These are phyloP conservation scores for Homarus gammarus DNA, from an alignment of 2,888 invertebrate species.

Conservation along the genomic window DNA sequence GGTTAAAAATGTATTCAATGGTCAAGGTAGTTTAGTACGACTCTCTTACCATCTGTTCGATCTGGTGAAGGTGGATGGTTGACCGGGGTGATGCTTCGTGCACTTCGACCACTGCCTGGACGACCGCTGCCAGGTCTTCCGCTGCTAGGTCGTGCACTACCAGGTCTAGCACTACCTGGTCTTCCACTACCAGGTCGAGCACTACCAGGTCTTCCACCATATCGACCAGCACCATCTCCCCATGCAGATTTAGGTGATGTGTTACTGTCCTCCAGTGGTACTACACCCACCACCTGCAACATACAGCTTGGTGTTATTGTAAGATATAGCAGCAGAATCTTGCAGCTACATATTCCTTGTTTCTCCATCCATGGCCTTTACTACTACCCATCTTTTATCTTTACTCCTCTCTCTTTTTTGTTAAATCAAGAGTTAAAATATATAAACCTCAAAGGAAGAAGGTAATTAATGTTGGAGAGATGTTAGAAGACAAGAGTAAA, in stretches of 20 bases:
- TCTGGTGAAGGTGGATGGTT: constrained; percentile 64
- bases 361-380: too few species aligned
- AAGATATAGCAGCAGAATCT: too few species aligned
- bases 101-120: constrained; percentile 62
- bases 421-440: too few species aligned
- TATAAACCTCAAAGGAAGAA: too few species aligned
- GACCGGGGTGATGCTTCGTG: constrained; percentile 71
- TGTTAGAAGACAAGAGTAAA: too few species aligned
- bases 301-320: neutral
- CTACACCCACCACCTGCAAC: constrained; percentile 54
- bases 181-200: constrained; percentile 25
- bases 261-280: constrained; percentile 56
- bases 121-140: constrained; percentile 16
- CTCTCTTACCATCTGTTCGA: neutral
- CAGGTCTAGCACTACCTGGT: constrained; percentile 33
- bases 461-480: too few species aligned
- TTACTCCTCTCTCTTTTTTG: too few species aligned
- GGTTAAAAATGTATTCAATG: neutral
- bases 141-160: constrained; percentile 36
- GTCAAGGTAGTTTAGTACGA: neutral
- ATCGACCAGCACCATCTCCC: constrained; percentile 32
- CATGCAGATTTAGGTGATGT: constrained; percentile 61
- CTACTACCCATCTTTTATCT: too few species aligned
- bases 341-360: too few species aligned
- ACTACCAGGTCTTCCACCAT: constrained; percentile 23